These are phyloP conservation scores for Julus scandinavius DNA, from an alignment of 2,888 invertebrate species.

Conservation along the genomic window DNA sequence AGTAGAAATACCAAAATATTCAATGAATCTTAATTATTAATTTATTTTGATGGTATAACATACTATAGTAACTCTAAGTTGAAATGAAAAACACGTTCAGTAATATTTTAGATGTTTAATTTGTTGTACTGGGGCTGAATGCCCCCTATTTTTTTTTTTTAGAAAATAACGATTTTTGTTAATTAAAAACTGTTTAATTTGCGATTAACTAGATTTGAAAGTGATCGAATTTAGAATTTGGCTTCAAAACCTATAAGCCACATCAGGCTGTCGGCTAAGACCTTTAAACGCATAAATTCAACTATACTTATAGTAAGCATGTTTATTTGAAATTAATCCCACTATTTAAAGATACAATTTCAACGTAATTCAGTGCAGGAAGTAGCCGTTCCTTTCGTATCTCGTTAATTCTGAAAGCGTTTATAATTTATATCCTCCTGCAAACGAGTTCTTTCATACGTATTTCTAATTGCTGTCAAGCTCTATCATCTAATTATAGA, in stretches of 20 bases:
- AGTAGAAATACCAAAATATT: too few relatives aligned
- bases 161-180: too few relatives aligned
- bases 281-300: not conserved
- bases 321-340: not conserved
- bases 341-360: not conserved
- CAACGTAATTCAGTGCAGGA: not conserved
- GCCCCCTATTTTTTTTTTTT: too few relatives aligned
- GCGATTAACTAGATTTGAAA: too few relatives aligned
- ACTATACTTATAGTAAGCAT: not conserved
- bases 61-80: too few relatives aligned
- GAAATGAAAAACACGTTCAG: too few relatives aligned
- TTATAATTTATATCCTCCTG: not conserved
- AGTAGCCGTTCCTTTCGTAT: not conserved
- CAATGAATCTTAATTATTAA: too few relatives aligned
- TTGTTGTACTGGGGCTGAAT: too few relatives aligned
- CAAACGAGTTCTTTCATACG: not conserved
- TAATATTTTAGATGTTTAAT: too few relatives aligned
- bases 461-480: slow-evolving; percentile 29
- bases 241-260: not conserved
- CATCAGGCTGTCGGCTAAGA: not conserved
- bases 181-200: too few relatives aligned
- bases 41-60: too few relatives aligned
- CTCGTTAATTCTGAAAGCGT: slow-evolving; percentile 23
- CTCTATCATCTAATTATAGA: slow-evolving; percentile 15
- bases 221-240: too few relatives aligned